These are phyloP conservation scores for Hystrix cristata DNA, from an alignment of 2,113 vertebrate genomes.

Conservation along the genomic window DNA sequence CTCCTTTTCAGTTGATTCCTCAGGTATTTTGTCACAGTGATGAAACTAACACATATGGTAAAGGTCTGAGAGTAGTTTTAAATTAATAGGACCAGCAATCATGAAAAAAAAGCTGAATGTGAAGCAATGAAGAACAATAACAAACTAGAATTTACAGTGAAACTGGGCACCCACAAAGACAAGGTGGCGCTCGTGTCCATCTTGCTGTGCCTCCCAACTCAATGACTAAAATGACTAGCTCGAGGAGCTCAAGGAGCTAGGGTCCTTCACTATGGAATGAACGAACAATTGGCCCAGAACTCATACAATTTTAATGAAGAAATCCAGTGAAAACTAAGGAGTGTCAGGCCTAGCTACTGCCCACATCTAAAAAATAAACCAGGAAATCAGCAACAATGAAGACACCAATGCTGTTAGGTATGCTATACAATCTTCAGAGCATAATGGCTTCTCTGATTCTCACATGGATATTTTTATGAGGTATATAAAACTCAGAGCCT, in stretches of 20 bases:
- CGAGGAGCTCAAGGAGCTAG: neutral
- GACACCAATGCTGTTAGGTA: too few species aligned
- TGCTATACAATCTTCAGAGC: too few species aligned
- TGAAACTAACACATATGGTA: neutral
- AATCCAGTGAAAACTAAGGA: neutral
- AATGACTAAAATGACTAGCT: neutral
- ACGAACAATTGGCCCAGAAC: neutral
- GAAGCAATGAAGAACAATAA: neutral
- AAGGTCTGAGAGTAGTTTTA: neutral
- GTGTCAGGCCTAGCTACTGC: neutral
- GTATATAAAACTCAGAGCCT: neutral
- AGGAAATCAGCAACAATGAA: neutral
- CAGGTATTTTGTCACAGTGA: neutral
- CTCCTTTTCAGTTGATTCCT: neutral
- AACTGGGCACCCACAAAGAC: neutral
- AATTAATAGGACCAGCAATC: neutral
- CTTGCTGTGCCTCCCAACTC: neutral
- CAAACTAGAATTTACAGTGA: neutral
- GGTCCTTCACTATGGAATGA: neutral
- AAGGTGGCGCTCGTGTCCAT: neutral
- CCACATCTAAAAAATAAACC: neutral
- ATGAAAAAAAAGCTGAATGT: neutral
- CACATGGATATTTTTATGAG: neutral
- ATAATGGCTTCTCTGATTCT: neutral
- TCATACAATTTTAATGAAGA: neutral